Evolutionary conservation across 30 jellyfish, hydroid and myxozoan species (phyloP).

Genomic region (Aurelia aurita): DNA sequence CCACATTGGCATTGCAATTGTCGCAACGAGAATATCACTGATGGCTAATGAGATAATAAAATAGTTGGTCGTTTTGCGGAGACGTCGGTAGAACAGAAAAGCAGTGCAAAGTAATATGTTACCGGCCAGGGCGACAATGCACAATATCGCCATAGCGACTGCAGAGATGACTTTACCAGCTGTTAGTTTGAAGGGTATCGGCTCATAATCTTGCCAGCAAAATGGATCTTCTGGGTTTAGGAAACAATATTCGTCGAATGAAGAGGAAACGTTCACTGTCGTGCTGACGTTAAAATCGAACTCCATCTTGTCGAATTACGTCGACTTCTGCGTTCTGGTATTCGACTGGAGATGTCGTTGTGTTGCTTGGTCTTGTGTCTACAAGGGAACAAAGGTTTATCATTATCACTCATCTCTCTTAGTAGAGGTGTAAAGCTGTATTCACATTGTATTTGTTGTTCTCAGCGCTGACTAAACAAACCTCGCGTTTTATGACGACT

Average conservation of each 20-base stretch:
- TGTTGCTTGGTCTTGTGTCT: no score
- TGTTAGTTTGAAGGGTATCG: slow-evolving; percentile 58
- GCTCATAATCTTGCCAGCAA: slow-evolving; percentile 22
- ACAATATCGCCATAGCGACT: slow-evolving; percentile 57
- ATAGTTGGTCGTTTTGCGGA: slow-evolving; percentile 81
- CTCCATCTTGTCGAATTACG: background rate
- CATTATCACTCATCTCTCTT: no score
- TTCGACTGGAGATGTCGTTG: no score
- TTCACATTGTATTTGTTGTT: no score
- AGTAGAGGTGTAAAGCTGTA: no score
- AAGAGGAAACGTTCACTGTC: background rate
- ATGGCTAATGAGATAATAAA: slow-evolving; percentile 79
- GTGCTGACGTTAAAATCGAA: background rate
- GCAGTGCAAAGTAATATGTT: slow-evolving; percentile 76
- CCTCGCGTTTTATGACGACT: no score
- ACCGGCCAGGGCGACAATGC: slow-evolving; percentile 68
- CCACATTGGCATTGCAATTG: slow-evolving; percentile 90
- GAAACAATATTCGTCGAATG: slow-evolving; percentile 25
- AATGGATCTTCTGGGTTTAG: slow-evolving; percentile 44
- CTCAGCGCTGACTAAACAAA: no score
- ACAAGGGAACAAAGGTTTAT: no score
- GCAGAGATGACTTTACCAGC: slow-evolving; percentile 78
- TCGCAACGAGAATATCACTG: slow-evolving; percentile 84
- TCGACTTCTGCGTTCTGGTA: no score
- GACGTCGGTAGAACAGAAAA: slow-evolving; percentile 70